Base-by-base conservation (phyloP, 2,888 invertebrate genomes). In the Acronicta psi region DNA sequence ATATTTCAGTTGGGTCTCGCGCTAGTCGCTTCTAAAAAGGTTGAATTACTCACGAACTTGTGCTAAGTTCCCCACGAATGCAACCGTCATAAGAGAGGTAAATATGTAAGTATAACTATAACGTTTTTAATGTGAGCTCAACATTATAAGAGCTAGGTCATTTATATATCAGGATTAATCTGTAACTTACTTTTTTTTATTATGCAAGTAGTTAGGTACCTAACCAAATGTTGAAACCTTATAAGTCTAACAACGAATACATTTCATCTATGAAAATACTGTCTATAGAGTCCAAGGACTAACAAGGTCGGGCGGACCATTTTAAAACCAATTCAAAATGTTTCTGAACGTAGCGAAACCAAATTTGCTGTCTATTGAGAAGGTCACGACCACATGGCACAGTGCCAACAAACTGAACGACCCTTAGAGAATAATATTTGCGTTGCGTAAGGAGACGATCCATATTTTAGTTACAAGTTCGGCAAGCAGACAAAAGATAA, bases 321-420 rank as follows among this genome's bases (percentile, higher is more conserved):
- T 46, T 45, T 14, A 16, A 36, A 49, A 56, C 31, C n/a, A 25
- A 59, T 57, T 47, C 25, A n/a, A 47, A 54, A 52, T 42, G 18
- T 55, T 29, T 43, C 67, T 50, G 60, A 60, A 65, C 65, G 38
- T 53, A 10, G 20, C 5, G 23, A 41, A 40, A 47, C 47, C 42
- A 40, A 51, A 34, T 42, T 20, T 23, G 23, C 40, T 14, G 29
- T 45, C 36, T 53, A 37, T 71, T 40, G 34, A 52, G 53, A 69
- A 72, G 70, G 71, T 73, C 65, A 69, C 55, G 62, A 52, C 8
- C 65, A 60, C 43, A 47, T 72, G 71, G 74, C 71, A 44, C 23
- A 7, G 47, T 45, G 74, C 71, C 71, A 72, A 37, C 53, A 34
- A 57, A 56, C 40, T 54, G 34, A 25, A 34, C 44, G 36, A 25